Evolutionary conservation across 2,113 vertebrate genomes (phyloP), one percentile per base, ranked within the genome.

Genomic region (Ahaetulla prasina): DNA sequence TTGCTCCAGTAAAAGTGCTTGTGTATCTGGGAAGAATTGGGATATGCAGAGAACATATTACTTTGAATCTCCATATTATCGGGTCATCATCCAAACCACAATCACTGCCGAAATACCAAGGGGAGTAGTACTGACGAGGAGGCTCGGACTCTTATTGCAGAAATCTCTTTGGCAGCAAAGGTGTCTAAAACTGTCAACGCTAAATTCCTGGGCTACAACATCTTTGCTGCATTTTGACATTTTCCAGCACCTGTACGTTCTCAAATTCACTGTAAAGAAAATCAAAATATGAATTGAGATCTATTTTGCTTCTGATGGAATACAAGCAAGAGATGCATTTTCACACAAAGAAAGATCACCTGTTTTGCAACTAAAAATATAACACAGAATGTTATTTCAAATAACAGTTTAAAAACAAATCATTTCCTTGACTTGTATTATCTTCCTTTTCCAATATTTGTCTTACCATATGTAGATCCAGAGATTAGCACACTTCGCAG

Each of bases 231-330:
- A 93, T 12, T n/a, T 50, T 11, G 92, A 91, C 3, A 45, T 63
- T 87, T 93, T 93, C 89, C 89, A 93, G 50, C 92, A 93, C 49
- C 49, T 55, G n/a, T 93, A 93, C 5, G 92, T 90, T 80, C 89
- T 90, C 57, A 91, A 68, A 87, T 93, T 11, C 45, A 90, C 92
- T 93, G 84, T 52, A 53, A 50, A 89, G 50, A 50, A 53, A 93
- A 53, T 39, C 8, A 60, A 86, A 55, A 43, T 52, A 89, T 27
- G 35, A 49, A 43, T 25, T 52, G 25, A 35, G 12, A 92, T 50
- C 2, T 22, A 6, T 23, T 63, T 50, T 85, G 12, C 8, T 86
- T 60, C 85, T 14, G 30, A 49, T 60, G 30, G 8, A 88, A 74
- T 45, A 45, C 55, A 91, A 43, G 35, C 43, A 16, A 52, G 52